Evolutionary conservation across 2,797 vertebrate species (phyloP).

Genomic region (Acropternis orthonyx): DNA sequence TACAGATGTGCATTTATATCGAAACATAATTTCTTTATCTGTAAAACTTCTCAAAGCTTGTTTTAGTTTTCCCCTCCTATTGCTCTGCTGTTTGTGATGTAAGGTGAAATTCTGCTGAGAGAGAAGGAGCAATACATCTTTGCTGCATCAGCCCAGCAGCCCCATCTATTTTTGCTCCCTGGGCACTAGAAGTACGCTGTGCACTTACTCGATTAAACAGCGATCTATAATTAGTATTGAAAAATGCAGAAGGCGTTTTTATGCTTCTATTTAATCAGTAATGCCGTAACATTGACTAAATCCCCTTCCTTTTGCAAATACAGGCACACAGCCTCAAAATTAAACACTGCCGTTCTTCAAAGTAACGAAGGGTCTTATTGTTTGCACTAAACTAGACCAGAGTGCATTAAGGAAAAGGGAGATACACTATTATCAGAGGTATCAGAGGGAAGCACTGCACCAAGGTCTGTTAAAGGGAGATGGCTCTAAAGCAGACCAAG

Average conservation of each 20-base stretch:
- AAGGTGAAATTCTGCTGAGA: background rate
- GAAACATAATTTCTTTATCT: background rate
- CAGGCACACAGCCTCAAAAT: background rate
- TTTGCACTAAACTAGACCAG: background rate
- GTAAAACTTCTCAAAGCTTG: background rate
- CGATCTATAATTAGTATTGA: constrained; percentile 28
- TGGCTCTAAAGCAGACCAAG: background rate
- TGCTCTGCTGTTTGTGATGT: background rate
- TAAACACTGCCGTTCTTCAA: background rate
- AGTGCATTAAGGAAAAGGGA: background rate
- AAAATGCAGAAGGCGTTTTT: constrained; percentile 6
- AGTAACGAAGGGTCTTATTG: background rate
- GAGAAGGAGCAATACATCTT: background rate
- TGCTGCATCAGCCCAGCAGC: constrained; percentile 52
- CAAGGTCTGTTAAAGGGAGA: background rate
- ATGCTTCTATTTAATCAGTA: constrained; percentile 4
- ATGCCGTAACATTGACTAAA: background rate
- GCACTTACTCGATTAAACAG: constrained; percentile 15
- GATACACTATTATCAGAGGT: background rate
- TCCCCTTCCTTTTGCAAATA: background rate
- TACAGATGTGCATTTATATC: background rate
- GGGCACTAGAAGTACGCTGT: background rate
- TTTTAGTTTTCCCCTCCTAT: background rate
- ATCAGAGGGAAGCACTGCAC: constrained; percentile 13
- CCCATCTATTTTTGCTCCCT: constrained; percentile 39